These are phyloP conservation scores for Euthynnus affinis DNA, from an alignment of 2,797 vertebrate genomes.

Conservation along the genomic window DNA sequence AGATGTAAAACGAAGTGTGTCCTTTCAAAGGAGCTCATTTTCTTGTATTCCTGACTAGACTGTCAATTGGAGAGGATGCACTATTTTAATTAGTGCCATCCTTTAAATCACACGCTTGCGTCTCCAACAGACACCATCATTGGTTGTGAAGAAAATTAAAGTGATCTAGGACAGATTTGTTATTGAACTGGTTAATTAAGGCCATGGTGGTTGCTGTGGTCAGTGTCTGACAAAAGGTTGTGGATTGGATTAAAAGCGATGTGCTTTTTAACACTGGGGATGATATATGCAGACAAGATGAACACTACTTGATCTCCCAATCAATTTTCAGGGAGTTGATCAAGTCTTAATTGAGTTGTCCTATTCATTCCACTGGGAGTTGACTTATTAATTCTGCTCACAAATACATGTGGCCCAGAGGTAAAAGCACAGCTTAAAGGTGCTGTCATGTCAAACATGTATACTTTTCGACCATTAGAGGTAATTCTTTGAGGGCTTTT, in stretches of 20 bases:
- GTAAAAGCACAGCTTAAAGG: slow-evolving; percentile 44
- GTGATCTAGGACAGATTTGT: slow-evolving; percentile 78
- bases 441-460: slow-evolving; percentile 38
- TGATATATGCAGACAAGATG: slow-evolving; percentile 71
- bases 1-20: slow-evolving; percentile 33
- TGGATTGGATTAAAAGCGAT: slow-evolving; percentile 75
- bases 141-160: slow-evolving; percentile 78
- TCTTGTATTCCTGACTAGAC: slow-evolving; percentile 44
- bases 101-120: slow-evolving; percentile 68
- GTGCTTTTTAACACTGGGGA: slow-evolving; percentile 67
- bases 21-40: slow-evolving; percentile 48
- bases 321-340: slow-evolving; percentile 80
- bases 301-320: slow-evolving; percentile 72
- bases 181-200: slow-evolving; percentile 84
- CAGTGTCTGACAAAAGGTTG: slow-evolving; percentile 72
- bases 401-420: slow-evolving; percentile 53
- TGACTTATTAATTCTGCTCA: slow-evolving; percentile 71
- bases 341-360: slow-evolving; percentile 83
- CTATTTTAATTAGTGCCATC: slow-evolving; percentile 80
- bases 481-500: neutral
- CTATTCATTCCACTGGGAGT: slow-evolving; percentile 69
- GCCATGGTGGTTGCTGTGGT: slow-evolving; percentile 54
- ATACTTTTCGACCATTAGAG: slow-evolving; percentile 19
- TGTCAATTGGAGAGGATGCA: slow-evolving; percentile 60
- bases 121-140: slow-evolving; percentile 64